These are phyloP conservation scores for Streptopelia turtur DNA, from an alignment of 2,797 vertebrate genomes.

Conservation along the genomic window DNA sequence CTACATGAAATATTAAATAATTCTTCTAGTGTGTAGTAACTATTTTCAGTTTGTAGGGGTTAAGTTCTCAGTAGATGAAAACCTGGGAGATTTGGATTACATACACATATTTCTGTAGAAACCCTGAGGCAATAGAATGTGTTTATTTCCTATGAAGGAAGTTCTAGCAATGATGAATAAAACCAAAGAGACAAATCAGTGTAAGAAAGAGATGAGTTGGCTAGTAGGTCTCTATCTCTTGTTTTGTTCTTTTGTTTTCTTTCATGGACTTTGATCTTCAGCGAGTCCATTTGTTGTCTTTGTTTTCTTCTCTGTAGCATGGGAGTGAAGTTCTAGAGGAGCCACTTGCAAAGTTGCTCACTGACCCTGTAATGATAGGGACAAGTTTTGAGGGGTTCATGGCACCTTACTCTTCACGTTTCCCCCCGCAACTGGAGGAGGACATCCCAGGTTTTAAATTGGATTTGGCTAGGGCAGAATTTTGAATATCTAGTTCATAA, in stretches of 20 bases:
- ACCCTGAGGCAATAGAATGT: not conserved
- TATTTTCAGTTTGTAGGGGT: not conserved
- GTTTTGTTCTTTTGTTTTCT: not conserved
- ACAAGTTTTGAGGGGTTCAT: not conserved
- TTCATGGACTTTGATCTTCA: not conserved
- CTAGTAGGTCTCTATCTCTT: not conserved
- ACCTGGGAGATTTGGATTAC: not conserved
- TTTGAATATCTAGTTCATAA: not conserved
- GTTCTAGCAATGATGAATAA: not conserved
- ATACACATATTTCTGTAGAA: not conserved
- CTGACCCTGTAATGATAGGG: not conserved
- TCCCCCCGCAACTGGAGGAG: not conserved
- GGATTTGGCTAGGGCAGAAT: not conserved
- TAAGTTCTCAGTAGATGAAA: not conserved
- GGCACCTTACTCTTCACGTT: not conserved
- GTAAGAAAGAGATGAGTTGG: not conserved
- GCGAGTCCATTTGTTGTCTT: not conserved
- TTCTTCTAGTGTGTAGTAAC: not conserved
- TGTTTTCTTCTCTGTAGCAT: not conserved
- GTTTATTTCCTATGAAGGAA: not conserved
- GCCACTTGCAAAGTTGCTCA: not conserved
- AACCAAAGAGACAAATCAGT: not conserved
- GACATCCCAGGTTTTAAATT: not conserved
- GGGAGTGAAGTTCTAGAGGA: not conserved
- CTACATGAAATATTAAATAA: not conserved